These are phyloP conservation scores for Pomacea maculata DNA, from an alignment of 1,140 invertebrate genomes.

Conservation along the genomic window DNA sequence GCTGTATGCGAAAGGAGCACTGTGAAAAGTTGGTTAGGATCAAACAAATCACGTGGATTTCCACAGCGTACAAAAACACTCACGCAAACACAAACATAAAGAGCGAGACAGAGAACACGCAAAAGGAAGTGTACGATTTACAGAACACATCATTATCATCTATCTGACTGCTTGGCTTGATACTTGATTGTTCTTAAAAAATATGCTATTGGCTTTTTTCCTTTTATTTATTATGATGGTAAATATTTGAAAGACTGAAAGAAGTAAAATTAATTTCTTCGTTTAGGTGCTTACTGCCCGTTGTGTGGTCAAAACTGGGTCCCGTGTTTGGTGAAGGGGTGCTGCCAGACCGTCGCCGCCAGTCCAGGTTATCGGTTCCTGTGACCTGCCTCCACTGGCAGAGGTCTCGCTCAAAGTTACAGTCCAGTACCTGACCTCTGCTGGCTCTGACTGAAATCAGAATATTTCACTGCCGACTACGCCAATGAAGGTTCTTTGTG, in stretches of 20 bases:
- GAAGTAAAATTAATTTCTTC: not conserved
- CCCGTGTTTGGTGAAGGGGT: constrained; percentile 44
- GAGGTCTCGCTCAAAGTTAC: constrained; percentile 67
- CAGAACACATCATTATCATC: not conserved
- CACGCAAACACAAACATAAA: no score
- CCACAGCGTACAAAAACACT: no score
- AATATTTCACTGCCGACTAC: not conserved
- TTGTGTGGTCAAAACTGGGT: constrained; percentile 56
- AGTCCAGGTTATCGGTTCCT: constrained; percentile 50
- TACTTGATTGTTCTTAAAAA: not conserved
- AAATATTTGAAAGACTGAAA: not conserved
- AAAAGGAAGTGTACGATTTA: not conserved
- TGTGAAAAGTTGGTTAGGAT: no score
- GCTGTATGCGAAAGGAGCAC: no score
- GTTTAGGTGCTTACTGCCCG: constrained; percentile 28
- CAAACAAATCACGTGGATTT: no score
- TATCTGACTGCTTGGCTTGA: not conserved
- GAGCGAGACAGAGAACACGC: no score
- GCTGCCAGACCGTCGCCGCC: constrained; percentile 39
- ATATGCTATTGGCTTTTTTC: not conserved
- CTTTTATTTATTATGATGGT: not conserved
- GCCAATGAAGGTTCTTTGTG: not conserved
- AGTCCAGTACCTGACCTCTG: constrained; percentile 28
- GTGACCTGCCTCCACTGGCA: constrained; percentile 79
- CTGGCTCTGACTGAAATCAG: constrained; percentile 3